These are phyloP conservation scores for Silurus glanis DNA, from an alignment of 2,113 vertebrate species.

Conservation along the genomic window DNA sequence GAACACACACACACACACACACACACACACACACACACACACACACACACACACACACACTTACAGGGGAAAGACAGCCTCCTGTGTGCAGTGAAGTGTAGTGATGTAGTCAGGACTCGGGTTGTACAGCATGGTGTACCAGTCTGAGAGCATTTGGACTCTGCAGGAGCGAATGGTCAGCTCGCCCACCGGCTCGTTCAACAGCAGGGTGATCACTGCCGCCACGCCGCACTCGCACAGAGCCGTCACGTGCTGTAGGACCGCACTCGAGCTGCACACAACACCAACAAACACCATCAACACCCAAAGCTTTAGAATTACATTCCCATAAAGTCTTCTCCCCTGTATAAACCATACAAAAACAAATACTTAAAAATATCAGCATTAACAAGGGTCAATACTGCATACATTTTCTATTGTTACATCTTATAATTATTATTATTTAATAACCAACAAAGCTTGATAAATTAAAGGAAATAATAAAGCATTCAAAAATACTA, in stretches of 20 bases:
- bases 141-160: conserved; percentile 92
- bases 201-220: conserved; percentile 80
- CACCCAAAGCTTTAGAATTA: too few relatives aligned
- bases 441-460: neutral
- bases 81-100: conserved; percentile 94
- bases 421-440: neutral
- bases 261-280: conserved; percentile 81
- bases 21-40: conserved; percentile 49
- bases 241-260: conserved; percentile 89
- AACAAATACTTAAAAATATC: neutral
- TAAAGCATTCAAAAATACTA: neutral
- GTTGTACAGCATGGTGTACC: conserved; percentile 99
- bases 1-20: neutral
- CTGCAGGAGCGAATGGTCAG: conserved; percentile 85
- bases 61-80: conserved; percentile 94
- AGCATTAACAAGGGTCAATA: neutral
- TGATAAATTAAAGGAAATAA: neutral
- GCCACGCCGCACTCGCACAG: conserved; percentile 85
- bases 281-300: neutral
- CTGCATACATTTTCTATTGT: neutral
- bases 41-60: conserved; percentile 50
- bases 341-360: neutral
- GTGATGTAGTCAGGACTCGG: conserved; percentile 94
- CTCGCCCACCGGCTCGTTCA: conserved; percentile 82
- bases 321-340: neutral